Evolutionary conservation across 2,797 vertebrate species (phyloP).

Genomic region (Xiphorhynchus erythropygius): DNA sequence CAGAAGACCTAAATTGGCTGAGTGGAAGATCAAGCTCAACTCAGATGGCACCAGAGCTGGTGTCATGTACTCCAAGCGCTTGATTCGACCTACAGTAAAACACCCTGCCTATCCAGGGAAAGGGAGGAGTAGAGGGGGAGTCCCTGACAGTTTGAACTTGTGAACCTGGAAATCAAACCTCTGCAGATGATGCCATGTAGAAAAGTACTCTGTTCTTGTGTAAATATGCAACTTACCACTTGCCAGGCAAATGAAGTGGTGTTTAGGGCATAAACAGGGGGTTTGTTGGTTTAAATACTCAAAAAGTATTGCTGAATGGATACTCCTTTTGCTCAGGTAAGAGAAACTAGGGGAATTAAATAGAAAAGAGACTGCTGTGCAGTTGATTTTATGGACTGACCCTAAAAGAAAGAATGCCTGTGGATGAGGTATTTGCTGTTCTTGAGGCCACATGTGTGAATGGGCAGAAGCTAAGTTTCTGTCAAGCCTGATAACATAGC

Average conservation of each 20-base stretch:
- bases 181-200: constrained; percentile 6
- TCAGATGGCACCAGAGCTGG: background rate
- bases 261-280: constrained; percentile 16
- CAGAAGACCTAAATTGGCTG: constrained; percentile 19
- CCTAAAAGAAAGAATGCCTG: background rate
- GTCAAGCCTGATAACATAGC: background rate
- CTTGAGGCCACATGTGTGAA: background rate
- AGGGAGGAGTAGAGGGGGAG: background rate
- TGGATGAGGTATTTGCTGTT: background rate
- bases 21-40: constrained; percentile 23
- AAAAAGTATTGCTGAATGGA: background rate
- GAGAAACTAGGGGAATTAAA: background rate
- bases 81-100: background rate
- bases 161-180: constrained; percentile 49
- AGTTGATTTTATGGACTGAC: background rate
- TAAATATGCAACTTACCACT: constrained; percentile 11
- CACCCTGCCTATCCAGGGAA: background rate
- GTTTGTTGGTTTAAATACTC: background rate
- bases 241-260: constrained; percentile 34
- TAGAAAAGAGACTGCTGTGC: background rate
- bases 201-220: constrained; percentile 41
- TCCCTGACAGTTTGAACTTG: constrained; percentile 8
- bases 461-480: background rate
- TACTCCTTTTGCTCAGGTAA: background rate
- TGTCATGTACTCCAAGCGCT: background rate